Percentiles rank a stretch among this genome's conserved stretches.
Evolutionary conservation across 2,888 invertebrate genomes (phyloP).

Genomic region (Acronicta aceris): DNA sequence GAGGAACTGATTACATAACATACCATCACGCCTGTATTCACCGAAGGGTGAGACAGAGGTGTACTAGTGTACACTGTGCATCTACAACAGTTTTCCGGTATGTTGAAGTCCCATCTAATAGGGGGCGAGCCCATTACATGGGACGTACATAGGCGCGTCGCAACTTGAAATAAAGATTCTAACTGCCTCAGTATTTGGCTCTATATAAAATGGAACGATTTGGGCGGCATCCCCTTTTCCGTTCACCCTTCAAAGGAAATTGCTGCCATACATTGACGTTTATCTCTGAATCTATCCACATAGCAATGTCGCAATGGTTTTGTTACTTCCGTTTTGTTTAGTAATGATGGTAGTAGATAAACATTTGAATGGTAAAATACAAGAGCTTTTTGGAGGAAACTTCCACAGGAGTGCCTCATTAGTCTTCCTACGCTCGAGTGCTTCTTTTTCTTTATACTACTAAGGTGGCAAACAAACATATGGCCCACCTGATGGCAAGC

Average conservation of each 20-base stretch:
- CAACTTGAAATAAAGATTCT: constrained; percentile 1
- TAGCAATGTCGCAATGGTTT: constrained; percentile 68
- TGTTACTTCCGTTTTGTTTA: constrained; percentile 61
- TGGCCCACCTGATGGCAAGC: too few relatives aligned
- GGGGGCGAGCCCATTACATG: too few relatives aligned
- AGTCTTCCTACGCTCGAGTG: too few relatives aligned
- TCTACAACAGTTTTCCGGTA: too few relatives aligned
- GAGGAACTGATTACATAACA: too few relatives aligned
- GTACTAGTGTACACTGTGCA: too few relatives aligned
- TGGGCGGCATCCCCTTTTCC: constrained; percentile 73
- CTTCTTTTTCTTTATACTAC: too few relatives aligned
- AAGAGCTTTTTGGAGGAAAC: background rate
- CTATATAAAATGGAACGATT: constrained; percentile 72
- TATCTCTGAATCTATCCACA: constrained; percentile 84
- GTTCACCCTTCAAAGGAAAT: constrained; percentile 83
- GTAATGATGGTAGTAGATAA: constrained; percentile 34
- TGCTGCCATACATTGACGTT: constrained; percentile 83
- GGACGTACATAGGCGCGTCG: constrained; percentile 7
- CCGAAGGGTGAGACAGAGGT: too few relatives aligned
- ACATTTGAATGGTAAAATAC: constrained; percentile 21
- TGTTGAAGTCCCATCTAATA: too few relatives aligned
- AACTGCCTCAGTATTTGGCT: constrained; percentile 46
- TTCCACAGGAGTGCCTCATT: too few relatives aligned
- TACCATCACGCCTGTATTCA: too few relatives aligned
- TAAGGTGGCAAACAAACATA: too few relatives aligned